Conservation (phyloP, 1,140 invertebrate species). For the Drosophila varians region DNA sequence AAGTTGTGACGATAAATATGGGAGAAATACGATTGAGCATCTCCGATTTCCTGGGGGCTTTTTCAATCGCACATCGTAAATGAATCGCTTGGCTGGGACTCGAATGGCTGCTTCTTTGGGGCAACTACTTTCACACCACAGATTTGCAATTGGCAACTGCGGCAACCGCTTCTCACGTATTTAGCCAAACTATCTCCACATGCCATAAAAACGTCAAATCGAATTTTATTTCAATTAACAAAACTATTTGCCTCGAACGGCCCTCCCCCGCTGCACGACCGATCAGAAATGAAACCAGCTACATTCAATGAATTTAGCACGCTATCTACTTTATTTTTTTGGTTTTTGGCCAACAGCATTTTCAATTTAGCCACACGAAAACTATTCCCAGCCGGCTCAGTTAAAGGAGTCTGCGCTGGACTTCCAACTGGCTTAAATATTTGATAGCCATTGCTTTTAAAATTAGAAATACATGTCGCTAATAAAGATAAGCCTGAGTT, state of each 20-base stretch:
- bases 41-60: slow-evolving; percentile 7
- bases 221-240: slow-evolving; percentile 81
- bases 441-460: slow-evolving; percentile 53
- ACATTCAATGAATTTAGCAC: slow-evolving; percentile 57
- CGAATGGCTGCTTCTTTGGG: slow-evolving; percentile 59
- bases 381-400: slow-evolving; percentile 8
- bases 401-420: background rate
- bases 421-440: slow-evolving; percentile 31
- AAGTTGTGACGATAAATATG: slow-evolving; percentile 18
- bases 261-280: slow-evolving; percentile 13
- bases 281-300: slow-evolving; percentile 32
- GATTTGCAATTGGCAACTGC: slow-evolving; percentile 25
- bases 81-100: slow-evolving; percentile 11
- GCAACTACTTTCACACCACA: slow-evolving; percentile 61
- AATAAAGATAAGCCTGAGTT: slow-evolving; percentile 57
- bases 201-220: slow-evolving; percentile 77
- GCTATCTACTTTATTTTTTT: slow-evolving; percentile 38
- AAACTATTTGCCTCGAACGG: slow-evolving; percentile 57
- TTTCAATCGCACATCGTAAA: slow-evolving; percentile 41
- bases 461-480: slow-evolving; percentile 64
- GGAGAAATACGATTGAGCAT: slow-evolving; percentile 19
- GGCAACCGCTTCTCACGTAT: slow-evolving; percentile 61
- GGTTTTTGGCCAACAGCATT: slow-evolving; percentile 26
- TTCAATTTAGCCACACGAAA: slow-evolving; percentile 29
- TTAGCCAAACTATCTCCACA: slow-evolving; percentile 69